These are phyloP conservation scores for Scolopax bukidnonensis DNA, from an alignment of 2,797 vertebrate species.

Conservation along the genomic window DNA sequence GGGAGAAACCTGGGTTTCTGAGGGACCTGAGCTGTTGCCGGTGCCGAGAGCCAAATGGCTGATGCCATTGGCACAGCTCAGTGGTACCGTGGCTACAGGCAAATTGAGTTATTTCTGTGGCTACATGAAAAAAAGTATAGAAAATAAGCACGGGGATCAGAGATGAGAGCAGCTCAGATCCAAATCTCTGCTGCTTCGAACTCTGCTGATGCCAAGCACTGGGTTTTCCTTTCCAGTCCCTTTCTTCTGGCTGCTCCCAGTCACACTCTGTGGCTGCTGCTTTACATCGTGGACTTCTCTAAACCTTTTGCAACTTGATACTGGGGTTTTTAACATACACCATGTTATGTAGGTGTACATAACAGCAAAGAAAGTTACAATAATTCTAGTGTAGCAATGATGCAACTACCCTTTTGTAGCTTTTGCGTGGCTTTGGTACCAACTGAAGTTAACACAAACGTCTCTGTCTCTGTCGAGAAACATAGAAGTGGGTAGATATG, in stretches of 20 bases:
- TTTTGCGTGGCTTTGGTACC: background rate
- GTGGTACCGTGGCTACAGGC: background rate
- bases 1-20: background rate
- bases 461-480: background rate
- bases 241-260: background rate
- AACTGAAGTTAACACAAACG: background rate
- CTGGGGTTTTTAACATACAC: background rate
- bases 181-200: background rate
- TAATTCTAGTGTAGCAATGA: background rate
- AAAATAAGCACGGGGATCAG: background rate
- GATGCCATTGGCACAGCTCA: background rate
- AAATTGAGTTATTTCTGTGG: background rate
- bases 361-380: background rate
- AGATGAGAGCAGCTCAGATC: background rate
- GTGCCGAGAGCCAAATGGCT: background rate
- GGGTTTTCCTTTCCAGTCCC: background rate
- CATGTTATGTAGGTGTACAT: too few species aligned
- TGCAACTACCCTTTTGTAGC: background rate
- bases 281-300: background rate
- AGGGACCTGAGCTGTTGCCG: background rate
- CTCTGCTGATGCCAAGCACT: fast-evolving
- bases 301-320: background rate
- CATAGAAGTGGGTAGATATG: background rate
- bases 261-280: background rate
- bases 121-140: background rate